Evolutionary conservation across 2,888 invertebrate genomes (phyloP), one percentile per base, ranked within the genome.

Genomic region (Drosophila mimetica): DNA sequence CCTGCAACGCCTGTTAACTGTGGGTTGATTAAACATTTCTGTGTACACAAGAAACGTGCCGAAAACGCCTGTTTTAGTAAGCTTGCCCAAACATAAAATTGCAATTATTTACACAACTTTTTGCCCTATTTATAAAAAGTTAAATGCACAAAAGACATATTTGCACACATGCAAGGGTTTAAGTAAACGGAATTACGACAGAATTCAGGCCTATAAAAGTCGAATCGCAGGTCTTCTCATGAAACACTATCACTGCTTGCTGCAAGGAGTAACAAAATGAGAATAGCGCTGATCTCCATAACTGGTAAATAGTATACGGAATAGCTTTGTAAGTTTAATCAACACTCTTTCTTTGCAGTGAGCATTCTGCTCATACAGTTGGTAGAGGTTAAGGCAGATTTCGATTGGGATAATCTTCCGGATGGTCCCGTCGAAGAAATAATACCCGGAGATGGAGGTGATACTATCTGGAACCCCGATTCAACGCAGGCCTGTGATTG

Each of bases 31-130:
- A 14, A 53, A 14, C 30, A 53, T 9, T 30, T n/a, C 7, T 58
- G 22, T 54, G 16, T 58, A n/a, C 39, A 22, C 9, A 54, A 39
- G 39, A 54, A 41, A 58, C 58, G 58, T 54, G 55, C 11, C 20
- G 0, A 41, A 55, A 58, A 58, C 55, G 41, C 22, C 58, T 58
- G 55, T 55, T 58, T 39, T 22, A n/a, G 16, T 41, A 41, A 54
- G 58, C 58, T 41, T 58, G 57, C 55, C 14, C 39, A 54, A 55
- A 58, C 55, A 32, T 20, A 54, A 22, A 54, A 32, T n/a, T 54
- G 16, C 32, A 39, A 30, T n/a, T 58, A 14, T 55, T 55, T 32
- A 22, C 30, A 37, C 52, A 54, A 44, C 44, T 44, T 44, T 44
- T 44, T 44, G 25, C 25, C 44, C 44, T 39, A 22, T 54, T 41